Conservation (phyloP, 2,113 vertebrate species). For the Pseudorectes ferrugineus region DNA sequence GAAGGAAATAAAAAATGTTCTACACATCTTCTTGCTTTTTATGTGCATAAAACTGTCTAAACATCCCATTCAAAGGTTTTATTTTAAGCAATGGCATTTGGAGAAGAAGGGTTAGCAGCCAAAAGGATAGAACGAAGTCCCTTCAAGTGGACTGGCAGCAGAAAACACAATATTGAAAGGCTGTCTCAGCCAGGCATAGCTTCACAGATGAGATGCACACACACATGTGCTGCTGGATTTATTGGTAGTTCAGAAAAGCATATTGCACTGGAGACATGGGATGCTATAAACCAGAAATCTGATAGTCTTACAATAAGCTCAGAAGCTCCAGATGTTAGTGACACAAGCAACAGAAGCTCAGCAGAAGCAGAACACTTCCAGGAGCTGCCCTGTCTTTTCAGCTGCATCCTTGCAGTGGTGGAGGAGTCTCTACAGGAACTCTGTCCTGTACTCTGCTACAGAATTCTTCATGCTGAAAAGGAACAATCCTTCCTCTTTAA, state of each 20-base stretch:
- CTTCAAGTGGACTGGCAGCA: background rate
- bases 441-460: background rate
- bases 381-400: background rate
- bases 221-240: slow-evolving; percentile 3
- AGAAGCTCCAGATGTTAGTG: background rate
- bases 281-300: background rate
- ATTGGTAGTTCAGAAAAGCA: background rate
- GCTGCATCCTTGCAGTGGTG: background rate
- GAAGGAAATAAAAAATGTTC: background rate
- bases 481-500: background rate
- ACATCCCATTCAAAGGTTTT: background rate
- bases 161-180: background rate
- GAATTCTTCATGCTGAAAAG: background rate
- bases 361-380: background rate
- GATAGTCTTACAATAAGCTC: background rate
- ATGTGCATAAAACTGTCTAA: background rate
- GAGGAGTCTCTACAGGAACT: background rate
- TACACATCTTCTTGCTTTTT: background rate
- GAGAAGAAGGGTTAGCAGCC: background rate
- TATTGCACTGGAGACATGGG: background rate
- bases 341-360: background rate
- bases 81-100: background rate
- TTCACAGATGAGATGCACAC: background rate
- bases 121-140: background rate
- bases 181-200: background rate